Base-by-base conservation (phyloP, 92 coral and sea anemone species). In the Muricea muricata region DNA sequence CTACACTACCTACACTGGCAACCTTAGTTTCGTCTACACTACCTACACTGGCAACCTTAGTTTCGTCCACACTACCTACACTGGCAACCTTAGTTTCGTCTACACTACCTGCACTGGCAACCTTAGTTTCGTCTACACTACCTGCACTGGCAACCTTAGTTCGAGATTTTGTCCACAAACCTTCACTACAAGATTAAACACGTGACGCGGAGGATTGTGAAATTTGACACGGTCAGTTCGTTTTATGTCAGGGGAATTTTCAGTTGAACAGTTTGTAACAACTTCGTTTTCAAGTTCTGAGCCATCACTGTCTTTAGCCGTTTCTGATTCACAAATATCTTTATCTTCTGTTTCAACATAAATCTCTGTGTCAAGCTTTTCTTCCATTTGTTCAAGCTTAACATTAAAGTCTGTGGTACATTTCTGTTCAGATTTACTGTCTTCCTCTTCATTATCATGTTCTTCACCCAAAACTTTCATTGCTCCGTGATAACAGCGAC, bases 191-290 rank as follows among this genome's bases (percentile, higher is more conserved):
- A 97, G 97, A 66, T 93, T 97, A 46, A 97, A 97, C 73, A 97
- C 93, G 75, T 87, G 85, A 74, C 93, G 94, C 8, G 99, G 97
- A 31, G 99, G 99, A 78, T 91, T 87, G 63, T 92, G 90, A 85
- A 97, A 97, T 86, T 82, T 88, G 2, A 97, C 48, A 17, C 21
- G 61, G 21, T 30, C 17, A 28, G 45, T 50, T 8, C 42, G 68
- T 70, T 35, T 68, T 17, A 29, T 63, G n/a, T 50, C 18, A 6
- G 10, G 39, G 39, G n/a, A 31, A 25, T 65, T n/a, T 48, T 18
- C 56, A 41, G 73, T 32, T 34, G 73, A 78, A 65, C 56, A 17
- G 0, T 37, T 56, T 15, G 58, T 12, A 25, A 52, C 45, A 6
- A 9, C 4, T 17, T 52, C 23, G 20, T 52, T 20, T 9, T 52